Evolutionary conservation across 2,797 vertebrate species (phyloP), one percentile per base, ranked within the genome.

Genomic region (Phyllotis vaccarum): DNA sequence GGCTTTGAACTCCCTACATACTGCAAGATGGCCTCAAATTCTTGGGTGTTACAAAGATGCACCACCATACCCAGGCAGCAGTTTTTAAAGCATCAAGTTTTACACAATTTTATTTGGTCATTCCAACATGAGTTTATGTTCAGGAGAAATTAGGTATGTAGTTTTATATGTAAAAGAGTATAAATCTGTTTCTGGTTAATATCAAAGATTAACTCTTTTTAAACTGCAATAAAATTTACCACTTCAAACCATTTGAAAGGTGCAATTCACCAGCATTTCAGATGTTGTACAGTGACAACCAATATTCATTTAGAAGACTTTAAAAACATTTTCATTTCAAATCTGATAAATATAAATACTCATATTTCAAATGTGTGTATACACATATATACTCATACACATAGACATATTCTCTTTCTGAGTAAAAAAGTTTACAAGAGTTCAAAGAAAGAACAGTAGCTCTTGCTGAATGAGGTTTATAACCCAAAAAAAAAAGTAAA

Each of bases 101-200:
- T 37, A 66, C n/a, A 89, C 66, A 93, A 94, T 81, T 96, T 27
- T 82, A 85, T 81, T 89, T 95, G 70, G 40, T 74, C 86, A 93
- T 81, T 91, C 16, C 79, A 95, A 85, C 0, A 81, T 46, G 22
- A 94, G 94, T n/a, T 72, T 92, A 88, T 93, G 76, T 89, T 79
- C 87, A n/a, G 21, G 93, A 46, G 60, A 92, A 62, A 89, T 72
- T 91, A 89, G 91, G 5, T 66, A 80, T 85, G 27, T 13, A 72
- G 14, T 95, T 90, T 95, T 79, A 94, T 62, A 21, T 40, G 49
- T 60, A 91, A 79, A 90, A 37, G 4, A 90, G 6, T 34, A 0
- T 91, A 83, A 90, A 90, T 43, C 5, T 87, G 89, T 95, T 89
- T 86, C 64, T 86, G 27, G 43, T 92, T n/a, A 68, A 43, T 92